phyloP scores from a whole-genome alignment of 1,140 invertebrate species.

The Drosophila nigromelanica region DNA sequence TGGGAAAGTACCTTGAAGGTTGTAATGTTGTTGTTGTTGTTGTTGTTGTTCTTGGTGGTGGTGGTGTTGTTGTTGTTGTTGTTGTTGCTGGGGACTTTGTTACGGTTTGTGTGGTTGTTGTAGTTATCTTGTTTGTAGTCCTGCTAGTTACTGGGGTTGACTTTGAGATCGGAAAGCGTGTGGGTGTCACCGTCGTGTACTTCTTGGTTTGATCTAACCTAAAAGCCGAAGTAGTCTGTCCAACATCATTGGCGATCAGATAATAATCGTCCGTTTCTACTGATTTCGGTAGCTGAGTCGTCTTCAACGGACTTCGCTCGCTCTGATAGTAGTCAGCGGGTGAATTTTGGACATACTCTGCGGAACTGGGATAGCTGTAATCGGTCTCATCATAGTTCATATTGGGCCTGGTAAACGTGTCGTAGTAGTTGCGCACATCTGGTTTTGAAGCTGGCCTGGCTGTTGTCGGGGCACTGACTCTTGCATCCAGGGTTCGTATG shows the following conservation, averaged over 20 bases:
- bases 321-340: constrained; percentile 51
- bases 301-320: constrained; percentile 30
- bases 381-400: constrained; percentile 32
- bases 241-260: constrained; percentile 50
- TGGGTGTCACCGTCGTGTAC: constrained; percentile 17
- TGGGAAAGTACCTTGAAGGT: constrained; percentile 58
- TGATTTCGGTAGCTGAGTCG: constrained; percentile 2
- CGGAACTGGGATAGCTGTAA: constrained; percentile 61
- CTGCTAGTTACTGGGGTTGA: constrained; percentile 26
- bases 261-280: constrained; percentile 51
- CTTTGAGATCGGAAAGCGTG: constrained; percentile 14
- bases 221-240: constrained; percentile 4
- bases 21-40: constrained; percentile 45
- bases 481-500: constrained; percentile 55
- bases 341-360: constrained; percentile 47
- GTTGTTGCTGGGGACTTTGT: constrained; percentile 50
- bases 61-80: constrained; percentile 47
- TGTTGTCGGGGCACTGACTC: constrained; percentile 32
- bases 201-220: constrained; percentile 26
- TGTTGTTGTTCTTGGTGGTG: constrained; percentile 49
- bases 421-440: constrained; percentile 61
- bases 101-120: constrained; percentile 41
- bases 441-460: constrained; percentile 25
- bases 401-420: constrained; percentile 50
- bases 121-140: constrained; percentile 44